Evolutionary conservation across 2,113 vertebrate species (phyloP), one percentile per base, ranked within the genome.

Genomic region (Lamprologus tigripictilis): DNA sequence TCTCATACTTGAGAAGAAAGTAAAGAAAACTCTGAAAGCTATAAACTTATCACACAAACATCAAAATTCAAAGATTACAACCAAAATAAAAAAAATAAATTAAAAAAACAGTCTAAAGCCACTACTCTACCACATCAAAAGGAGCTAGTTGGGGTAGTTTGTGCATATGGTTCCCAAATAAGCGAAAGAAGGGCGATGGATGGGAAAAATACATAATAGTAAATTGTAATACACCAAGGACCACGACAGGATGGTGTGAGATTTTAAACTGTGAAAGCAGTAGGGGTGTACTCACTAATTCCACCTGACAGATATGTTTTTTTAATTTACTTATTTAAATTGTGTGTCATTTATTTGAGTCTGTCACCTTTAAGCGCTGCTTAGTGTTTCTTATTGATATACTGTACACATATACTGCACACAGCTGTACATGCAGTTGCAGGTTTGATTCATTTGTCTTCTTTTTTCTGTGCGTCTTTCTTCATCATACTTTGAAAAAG

Each of bases 371-470:
- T 45, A 78, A 19, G 42, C 2, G 7, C 16, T 17, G 23, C 45
- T 31, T 76, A 76, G 9, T 45, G 16, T 49, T 76, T 76, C 16
- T 76, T 17, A 49, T 1, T 19, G 71, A 47, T 12, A 47, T 76
- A 49, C 23, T 2, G 4, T 66, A n/a, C 61, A 66, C 19, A n/a
- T 66, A n/a, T 3, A 66, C 61, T 66, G 61, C 31, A 66, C 42
- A 49, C 21, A 26, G 71, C 71, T 76, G 42, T 76, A 19, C 23
- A 76, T 76, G 23, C 9, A 31, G 71, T 49, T 49, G 42, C 71
- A 76, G 42, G 42, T 28, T 76, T 76, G 42, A 76, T 76, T 76
- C 14, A 19, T 76, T 19, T 76, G 2, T 76, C 42, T 45, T 71
- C 3, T 16, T 76, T 76, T 76, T 31, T 28, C 16, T 76, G 42